Evolutionary conservation across 2,888 invertebrate genomes (phyloP).

Genomic region (Pycnomerus fuliginosus): DNA sequence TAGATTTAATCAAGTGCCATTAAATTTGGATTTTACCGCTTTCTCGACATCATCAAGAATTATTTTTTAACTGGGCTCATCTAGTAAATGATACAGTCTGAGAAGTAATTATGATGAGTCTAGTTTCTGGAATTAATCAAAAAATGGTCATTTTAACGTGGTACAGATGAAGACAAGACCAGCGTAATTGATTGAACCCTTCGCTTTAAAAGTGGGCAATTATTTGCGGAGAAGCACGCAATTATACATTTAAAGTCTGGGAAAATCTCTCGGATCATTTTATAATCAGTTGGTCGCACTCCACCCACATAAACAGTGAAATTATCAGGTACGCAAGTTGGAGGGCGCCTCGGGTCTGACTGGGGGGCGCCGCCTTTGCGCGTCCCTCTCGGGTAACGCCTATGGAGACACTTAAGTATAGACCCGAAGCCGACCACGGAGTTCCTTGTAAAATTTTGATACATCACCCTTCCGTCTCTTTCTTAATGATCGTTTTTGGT

Average conservation of each 20-base stretch:
- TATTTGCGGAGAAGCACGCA: constrained; percentile 31
- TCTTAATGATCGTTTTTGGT: no score
- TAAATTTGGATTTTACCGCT: no score
- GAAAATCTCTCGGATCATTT: constrained; percentile 40
- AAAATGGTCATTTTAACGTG: no score
- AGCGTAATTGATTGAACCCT: constrained; percentile 12
- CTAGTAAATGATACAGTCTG: no score
- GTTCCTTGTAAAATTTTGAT: constrained; percentile 31
- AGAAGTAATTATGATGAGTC: no score
- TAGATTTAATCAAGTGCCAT: neutral
- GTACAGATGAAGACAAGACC: no score
- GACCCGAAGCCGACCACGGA: constrained; percentile 41
- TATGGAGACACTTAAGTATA: constrained; percentile 52
- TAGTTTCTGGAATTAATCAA: no score
- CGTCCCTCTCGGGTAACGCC: constrained; percentile 47
- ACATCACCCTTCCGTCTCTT: no score
- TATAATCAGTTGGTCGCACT: constrained; percentile 41
- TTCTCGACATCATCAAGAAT: no score
- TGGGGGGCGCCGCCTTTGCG: constrained; percentile 46
- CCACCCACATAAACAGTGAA: constrained; percentile 50
- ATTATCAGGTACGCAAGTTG: constrained; percentile 46
- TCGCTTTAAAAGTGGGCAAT: constrained; percentile 11
- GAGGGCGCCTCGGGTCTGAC: constrained; percentile 48
- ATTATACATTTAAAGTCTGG: constrained; percentile 41
- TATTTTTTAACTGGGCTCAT: no score